Conservation (phyloP, 2,797 vertebrate genomes). For the Kryptopterus vitreolus region DNA sequence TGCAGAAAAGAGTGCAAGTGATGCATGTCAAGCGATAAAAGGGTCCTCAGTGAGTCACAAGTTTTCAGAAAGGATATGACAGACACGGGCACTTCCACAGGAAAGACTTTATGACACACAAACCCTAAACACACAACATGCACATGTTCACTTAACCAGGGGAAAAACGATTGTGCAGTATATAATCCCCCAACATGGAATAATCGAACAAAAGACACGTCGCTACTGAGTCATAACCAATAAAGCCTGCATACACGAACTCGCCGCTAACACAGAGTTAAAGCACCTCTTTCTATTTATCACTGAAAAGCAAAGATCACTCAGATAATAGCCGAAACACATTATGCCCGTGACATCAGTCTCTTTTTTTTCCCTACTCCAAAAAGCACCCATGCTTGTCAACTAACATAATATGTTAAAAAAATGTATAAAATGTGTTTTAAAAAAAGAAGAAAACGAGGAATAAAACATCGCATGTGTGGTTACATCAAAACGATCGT, state of each 20-base stretch:
- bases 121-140: constrained; percentile 29
- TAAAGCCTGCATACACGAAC: background rate
- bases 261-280: no score
- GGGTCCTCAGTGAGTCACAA: constrained; percentile 44
- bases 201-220: background rate
- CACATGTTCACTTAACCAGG: constrained; percentile 28
- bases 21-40: background rate
- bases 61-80: constrained; percentile 50
- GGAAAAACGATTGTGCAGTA: background rate
- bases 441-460: background rate
- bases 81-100: constrained; percentile 45
- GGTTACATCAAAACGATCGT: background rate
- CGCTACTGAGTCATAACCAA: constrained; percentile 14
- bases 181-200: constrained; percentile 1
- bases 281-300: background rate
- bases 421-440: no score
- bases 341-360: background rate
- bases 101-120: constrained; percentile 36
- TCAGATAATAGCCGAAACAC: background rate
- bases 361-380: background rate
- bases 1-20: background rate
- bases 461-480: background rate
- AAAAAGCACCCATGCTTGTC: background rate
- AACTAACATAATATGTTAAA: background rate
- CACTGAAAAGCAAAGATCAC: background rate